phyloP scores from a whole-genome alignment of 2,888 invertebrate species.

The Pammene fasciana region DNA sequence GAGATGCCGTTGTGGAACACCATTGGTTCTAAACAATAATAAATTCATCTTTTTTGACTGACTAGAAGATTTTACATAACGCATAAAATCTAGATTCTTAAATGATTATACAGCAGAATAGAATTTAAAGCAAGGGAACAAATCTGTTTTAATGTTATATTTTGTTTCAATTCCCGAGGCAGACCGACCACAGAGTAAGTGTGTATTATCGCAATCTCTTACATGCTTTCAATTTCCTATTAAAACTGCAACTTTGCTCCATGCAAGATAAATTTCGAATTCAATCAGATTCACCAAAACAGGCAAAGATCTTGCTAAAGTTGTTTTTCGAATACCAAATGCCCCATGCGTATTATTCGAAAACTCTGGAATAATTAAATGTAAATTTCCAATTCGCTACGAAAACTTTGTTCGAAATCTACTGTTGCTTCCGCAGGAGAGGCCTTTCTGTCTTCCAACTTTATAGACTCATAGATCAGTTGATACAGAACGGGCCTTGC shows the following conservation, averaged over 20 bases:
- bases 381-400: conserved; percentile 25
- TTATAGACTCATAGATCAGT: conserved; percentile 39
- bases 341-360: conserved; percentile 1
- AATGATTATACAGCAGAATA: no score
- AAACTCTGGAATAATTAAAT: conserved; percentile 26
- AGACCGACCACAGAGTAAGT: no score
- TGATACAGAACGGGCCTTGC: conserved; percentile 24
- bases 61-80: no score
- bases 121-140: no score
- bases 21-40: no score
- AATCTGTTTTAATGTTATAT: no score
- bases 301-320: background rate
- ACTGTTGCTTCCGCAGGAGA: conserved; percentile 35
- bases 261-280: conserved; percentile 8
- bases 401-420: conserved; percentile 25
- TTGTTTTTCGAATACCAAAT: no score
- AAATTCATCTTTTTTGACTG: no score
- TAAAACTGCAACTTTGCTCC: conserved; percentile 4
- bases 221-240: background rate
- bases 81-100: no score
- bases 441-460: conserved; percentile 37
- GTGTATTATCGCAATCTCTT: no score
- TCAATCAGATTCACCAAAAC: conserved; percentile 6
- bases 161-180: background rate
- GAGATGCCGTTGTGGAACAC: no score